Base-by-base conservation (phyloP, 2,113 vertebrate species). In the Paralichthys olivaceus region DNA sequence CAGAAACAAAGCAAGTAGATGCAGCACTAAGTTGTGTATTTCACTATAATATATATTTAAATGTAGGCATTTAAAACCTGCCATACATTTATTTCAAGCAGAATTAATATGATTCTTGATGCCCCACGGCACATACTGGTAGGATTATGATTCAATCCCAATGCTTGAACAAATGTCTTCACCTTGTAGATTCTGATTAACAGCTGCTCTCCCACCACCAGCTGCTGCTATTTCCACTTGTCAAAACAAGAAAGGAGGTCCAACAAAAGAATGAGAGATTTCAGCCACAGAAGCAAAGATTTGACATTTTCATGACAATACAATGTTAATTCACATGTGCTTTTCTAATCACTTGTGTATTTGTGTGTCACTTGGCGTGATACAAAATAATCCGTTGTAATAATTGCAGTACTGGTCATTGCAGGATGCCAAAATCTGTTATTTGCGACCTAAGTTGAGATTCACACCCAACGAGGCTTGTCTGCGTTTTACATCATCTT, bases 211-310 rank as follows among this genome's bases (percentile, higher is more conserved):
- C 37, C 49, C 7, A 28, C 58, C 25, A 17, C 23, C 22, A 53
- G 58, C 34, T 54, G 17, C 77, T 54, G 69, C 32, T 79, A 15
- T 62, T 72, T 70, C 40, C 15, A 57, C 23, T 55, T 23, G 3
- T 73, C 32, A 67, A 60, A 40, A 56, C 26, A 51, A 63, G 59
- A 75, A 49, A 47, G 28, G 19, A 67, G 22, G 45, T 58, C 43
- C 51, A 60, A 63, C 22, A 79, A 76, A 69, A 74, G 71, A 79
- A 72, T 58, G 29, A 56, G n/a, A 64, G 7, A 45, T 51, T 56
- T 84, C 69, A 37, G 37, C 43, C 43, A 45, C 49, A n/a, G 2
- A n/a, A 51, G 6, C 5, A n/a, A n/a, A 51, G 8, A 51, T 47
- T 5, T 5, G 17, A 47, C 45, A 19, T 47, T 47, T 17, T 0